These are phyloP conservation scores for Nebria salina DNA, from an alignment of 2,888 invertebrate genomes.

Conservation along the genomic window DNA sequence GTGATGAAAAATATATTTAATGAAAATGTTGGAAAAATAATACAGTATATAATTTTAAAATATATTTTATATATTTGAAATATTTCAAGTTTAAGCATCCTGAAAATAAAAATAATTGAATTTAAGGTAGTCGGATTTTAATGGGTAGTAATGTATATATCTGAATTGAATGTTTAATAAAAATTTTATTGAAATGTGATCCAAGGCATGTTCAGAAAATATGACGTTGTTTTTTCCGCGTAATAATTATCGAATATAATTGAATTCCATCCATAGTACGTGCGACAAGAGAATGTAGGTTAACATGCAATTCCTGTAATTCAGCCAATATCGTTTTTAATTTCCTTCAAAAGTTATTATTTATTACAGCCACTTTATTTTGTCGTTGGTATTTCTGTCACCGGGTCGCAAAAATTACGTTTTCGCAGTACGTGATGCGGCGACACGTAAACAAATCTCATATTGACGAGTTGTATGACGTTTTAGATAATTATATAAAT, in stretches of 20 bases:
- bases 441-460: not conserved
- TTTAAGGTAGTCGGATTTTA: too few relatives aligned
- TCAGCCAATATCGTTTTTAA: not conserved
- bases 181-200: not conserved
- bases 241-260: not conserved
- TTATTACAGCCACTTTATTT: not conserved
- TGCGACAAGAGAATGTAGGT: not conserved
- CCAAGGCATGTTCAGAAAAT: not conserved
- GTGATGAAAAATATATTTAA: too few relatives aligned
- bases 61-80: too few relatives aligned
- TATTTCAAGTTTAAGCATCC: too few relatives aligned
- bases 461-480: not conserved
- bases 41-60: too few relatives aligned
- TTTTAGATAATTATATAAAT: not conserved
- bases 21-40: too few relatives aligned
- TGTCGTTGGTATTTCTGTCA: not conserved
- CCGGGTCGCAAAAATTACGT: not conserved
- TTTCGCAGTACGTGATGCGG: not conserved
- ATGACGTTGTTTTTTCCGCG: not conserved
- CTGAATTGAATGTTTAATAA: not conserved
- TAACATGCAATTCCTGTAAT: not conserved
- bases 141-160: not conserved
- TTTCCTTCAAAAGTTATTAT: not conserved
- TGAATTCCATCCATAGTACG: not conserved
- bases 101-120: too few relatives aligned